Evolutionary conservation across 2,797 vertebrate genomes (phyloP).

Genomic region (Eulemur mongoz): DNA sequence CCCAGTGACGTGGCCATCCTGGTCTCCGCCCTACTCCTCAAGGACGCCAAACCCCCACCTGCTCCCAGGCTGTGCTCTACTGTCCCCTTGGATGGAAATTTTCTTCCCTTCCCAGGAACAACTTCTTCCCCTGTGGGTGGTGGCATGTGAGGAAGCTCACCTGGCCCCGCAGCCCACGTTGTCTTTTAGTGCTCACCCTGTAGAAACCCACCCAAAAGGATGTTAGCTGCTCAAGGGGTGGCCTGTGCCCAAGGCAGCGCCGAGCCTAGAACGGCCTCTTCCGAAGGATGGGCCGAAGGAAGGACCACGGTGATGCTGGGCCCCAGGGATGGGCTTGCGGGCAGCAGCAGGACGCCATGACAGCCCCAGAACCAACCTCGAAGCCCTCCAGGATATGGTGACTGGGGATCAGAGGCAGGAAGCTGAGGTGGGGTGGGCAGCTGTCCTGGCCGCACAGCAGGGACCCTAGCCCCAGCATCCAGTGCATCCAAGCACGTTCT

Average conservation of each 20-base stretch:
- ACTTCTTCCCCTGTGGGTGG: neutral
- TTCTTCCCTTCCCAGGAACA: neutral
- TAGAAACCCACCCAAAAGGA: fast-evolving
- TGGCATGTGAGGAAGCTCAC: fast-evolving
- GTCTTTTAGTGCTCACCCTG: neutral
- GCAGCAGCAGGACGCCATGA: neutral
- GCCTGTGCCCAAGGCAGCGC: fast-evolving
- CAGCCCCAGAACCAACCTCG: fast-evolving
- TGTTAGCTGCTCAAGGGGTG: fast-evolving
- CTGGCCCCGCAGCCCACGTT: neutral
- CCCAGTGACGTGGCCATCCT: fast-evolving
- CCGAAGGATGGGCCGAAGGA: fast-evolving
- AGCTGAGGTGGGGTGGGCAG: fast-evolving
- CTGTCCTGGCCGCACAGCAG: neutral
- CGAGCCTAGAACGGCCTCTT: neutral
- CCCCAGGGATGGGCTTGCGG: fast-evolving
- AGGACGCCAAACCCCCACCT: neutral
- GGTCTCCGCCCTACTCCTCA: neutral
- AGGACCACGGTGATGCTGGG: neutral
- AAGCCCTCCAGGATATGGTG: too few relatives aligned
- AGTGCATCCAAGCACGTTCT: fast-evolving
- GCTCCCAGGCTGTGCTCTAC: neutral
- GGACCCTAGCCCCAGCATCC: neutral
- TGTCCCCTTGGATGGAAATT: neutral
- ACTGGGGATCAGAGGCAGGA: neutral